phyloP scores from a whole-genome alignment of 1,140 invertebrate species.

The Drosophila lacteicornis region DNA sequence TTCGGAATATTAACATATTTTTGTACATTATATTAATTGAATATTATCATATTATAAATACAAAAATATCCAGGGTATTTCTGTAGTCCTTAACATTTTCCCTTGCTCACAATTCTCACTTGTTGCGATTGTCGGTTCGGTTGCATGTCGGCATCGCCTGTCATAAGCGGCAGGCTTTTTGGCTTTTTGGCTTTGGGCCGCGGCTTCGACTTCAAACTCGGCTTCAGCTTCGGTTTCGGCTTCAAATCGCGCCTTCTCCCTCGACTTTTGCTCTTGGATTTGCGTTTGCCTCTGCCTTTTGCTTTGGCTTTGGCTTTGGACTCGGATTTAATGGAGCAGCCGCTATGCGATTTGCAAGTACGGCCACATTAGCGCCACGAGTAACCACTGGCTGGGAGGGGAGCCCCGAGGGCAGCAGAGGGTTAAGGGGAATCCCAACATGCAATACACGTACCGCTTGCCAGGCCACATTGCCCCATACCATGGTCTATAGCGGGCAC shows the following conservation, averaged over 20 bases:
- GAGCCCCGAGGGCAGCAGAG: conserved; percentile 29
- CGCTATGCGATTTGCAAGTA: conserved; percentile 46
- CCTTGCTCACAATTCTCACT: conserved; percentile 37
- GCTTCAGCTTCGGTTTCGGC: not conserved
- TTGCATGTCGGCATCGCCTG: conserved; percentile 63
- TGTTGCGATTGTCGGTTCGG: conserved; percentile 31
- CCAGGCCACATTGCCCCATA: conserved; percentile 4
- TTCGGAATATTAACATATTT: too few species aligned
- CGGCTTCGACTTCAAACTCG: conserved; percentile 25
- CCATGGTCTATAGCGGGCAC: conserved; percentile 18
- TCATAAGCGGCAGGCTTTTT: conserved; percentile 61
- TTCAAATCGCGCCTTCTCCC: conserved; percentile 4
- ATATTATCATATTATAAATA: too few species aligned
- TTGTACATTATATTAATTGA: too few species aligned
- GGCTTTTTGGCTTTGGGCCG: conserved; percentile 33
- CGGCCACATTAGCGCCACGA: conserved; percentile 78
- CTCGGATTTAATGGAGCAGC: conserved; percentile 70
- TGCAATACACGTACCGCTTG: conserved; percentile 35
- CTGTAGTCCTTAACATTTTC: rapidly evolving
- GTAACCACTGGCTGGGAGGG: conserved; percentile 59
- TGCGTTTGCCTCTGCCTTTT: conserved; percentile 15
- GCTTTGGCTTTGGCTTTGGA: conserved; percentile 24
- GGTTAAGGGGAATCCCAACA: conserved; percentile 18
- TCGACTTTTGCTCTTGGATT: conserved; percentile 29
- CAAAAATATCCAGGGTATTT: conserved; percentile 11